Percentiles rank a stretch among this genome's conserved stretches.
Evolutionary conservation across 2,797 vertebrate species (phyloP).

Genomic region (Mormyrops attenuatus): DNA sequence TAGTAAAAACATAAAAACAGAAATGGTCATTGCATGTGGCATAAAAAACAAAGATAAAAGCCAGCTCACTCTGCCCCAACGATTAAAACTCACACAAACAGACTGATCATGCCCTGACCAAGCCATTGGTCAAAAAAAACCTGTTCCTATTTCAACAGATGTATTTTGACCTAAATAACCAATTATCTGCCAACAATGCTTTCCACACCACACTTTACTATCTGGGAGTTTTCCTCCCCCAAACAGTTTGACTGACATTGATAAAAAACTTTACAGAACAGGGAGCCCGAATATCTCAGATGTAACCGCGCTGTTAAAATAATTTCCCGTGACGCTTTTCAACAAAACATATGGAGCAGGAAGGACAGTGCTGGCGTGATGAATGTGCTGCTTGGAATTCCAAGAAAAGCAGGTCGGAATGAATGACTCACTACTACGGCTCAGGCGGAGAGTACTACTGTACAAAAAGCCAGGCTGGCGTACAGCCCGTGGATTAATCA

Average conservation of each 20-base stretch:
- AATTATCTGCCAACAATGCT: background rate
- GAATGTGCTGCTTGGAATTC: slow-evolving; percentile 11
- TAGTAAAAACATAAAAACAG: background rate
- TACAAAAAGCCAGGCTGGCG: background rate
- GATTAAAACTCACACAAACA: background rate
- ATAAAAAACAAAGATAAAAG: background rate
- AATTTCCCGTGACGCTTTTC: slow-evolving; percentile 24
- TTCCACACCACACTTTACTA: background rate
- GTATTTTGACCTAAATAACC: background rate
- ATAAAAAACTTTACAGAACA: background rate
- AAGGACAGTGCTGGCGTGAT: background rate
- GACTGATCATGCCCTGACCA: background rate
- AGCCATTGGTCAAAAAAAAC: background rate
- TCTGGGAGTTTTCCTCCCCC: background rate
- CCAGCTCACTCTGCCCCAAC: background rate
- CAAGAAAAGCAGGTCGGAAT: slow-evolving; percentile 19
- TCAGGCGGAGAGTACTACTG: background rate
- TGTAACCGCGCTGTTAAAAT: slow-evolving; percentile 23
- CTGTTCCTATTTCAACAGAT: background rate
- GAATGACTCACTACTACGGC: background rate
- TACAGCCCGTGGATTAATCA: background rate
- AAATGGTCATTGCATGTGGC: background rate
- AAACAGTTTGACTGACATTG: slow-evolving; percentile 5
- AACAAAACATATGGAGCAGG: background rate
- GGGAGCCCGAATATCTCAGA: background rate